Base-by-base conservation (phyloP, 2,797 vertebrate species). In the Brachyalestes nurse region DNA sequence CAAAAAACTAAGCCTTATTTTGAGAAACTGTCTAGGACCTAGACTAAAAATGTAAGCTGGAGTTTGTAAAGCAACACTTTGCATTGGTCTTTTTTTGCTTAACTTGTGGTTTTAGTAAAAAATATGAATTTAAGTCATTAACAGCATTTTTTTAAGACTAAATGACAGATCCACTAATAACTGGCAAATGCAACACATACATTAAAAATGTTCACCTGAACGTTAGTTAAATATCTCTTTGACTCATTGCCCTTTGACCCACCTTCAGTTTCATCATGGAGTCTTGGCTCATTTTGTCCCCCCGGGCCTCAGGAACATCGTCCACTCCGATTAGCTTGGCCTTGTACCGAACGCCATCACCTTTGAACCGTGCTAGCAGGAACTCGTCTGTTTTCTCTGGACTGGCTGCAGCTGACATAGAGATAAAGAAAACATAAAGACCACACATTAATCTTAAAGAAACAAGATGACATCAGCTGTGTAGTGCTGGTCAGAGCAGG, bases 351-450 rank as follows among this genome's bases (percentile, higher is more conserved):
- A 95, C 90, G 0, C 93, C 93, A 0, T 93, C 93, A n/a, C 92
- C 93, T 47, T 88, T 88, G 81, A 94, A 94, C 90, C 95, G 94
- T 23, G 93, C 90, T 86, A 95, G 86, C 49, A 96, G 93, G 82
- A 91, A 94, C 80, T 96, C 96, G 86, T 96, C 94, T 72, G 96
- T 96, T 87, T 96, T 96, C 89, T 96, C 95, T n/a, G 91, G 88
- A 13, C 93, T 94, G 93, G 84, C 17, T 85, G 61, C 82, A 25
- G 86, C 79, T 87, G 83, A 49, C 40, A 58, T 23, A 72, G 9
- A 78, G 49, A 80, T 58, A 42, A 38, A 84, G 14, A 57, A 16
- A 79, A 38, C 7, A 57, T 21, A 49, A 47, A 75, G 17, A 77
- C 17, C 16, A 42, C 17, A 75, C 66, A 40, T 40, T 14, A 45